A percentile compares a stretch with the other conserved stretches of the same genome.
Conservation (phyloP, 2,888 invertebrate species). For the Hirtodrosophila confusa region DNA sequence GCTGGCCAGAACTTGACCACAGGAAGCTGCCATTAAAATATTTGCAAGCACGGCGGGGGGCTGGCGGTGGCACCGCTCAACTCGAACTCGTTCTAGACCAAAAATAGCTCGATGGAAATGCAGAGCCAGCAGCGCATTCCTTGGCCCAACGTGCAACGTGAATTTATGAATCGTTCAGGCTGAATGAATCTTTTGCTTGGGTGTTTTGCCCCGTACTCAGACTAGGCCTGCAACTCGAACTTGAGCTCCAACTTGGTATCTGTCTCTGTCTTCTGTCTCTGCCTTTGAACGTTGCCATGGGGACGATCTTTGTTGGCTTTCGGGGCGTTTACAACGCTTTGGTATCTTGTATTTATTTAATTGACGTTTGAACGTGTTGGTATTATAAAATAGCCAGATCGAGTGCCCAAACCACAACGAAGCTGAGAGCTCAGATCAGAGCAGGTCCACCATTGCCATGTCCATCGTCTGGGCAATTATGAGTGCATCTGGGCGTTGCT, state of each 20-base stretch:
- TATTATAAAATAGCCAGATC: slow-evolving; percentile 71
- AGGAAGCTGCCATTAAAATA: slow-evolving; percentile 78
- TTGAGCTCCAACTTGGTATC: not conserved
- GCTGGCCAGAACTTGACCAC: slow-evolving; percentile 56
- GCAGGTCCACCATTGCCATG: slow-evolving; percentile 24
- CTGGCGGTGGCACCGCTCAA: not conserved
- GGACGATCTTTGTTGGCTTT: slow-evolving; percentile 43
- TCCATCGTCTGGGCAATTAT: slow-evolving; percentile 59
- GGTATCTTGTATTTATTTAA: slow-evolving; percentile 79
- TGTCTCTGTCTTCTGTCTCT: slow-evolving; percentile 1
- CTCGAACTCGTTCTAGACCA: slow-evolving; percentile 69
- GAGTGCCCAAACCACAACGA: slow-evolving; percentile 4
- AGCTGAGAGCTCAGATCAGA: slow-evolving; percentile 9
- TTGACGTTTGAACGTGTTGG: slow-evolving; percentile 79
- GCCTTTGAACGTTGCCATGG: slow-evolving; percentile 12
- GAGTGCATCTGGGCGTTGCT: slow-evolving; percentile 74
- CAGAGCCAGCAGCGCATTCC: slow-evolving; percentile 42
- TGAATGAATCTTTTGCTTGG: slow-evolving; percentile 70
- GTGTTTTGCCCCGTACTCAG: slow-evolving; percentile 23
- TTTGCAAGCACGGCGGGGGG: slow-evolving; percentile 31
- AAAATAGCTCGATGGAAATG: slow-evolving; percentile 51
- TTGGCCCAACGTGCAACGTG: slow-evolving; percentile 45
- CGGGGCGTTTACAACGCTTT: slow-evolving; percentile 78
- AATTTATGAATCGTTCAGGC: slow-evolving; percentile 72
- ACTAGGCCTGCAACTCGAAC: not conserved